phyloP scores from a whole-genome alignment of 2,888 invertebrate species.

The Limulus polyphemus region DNA sequence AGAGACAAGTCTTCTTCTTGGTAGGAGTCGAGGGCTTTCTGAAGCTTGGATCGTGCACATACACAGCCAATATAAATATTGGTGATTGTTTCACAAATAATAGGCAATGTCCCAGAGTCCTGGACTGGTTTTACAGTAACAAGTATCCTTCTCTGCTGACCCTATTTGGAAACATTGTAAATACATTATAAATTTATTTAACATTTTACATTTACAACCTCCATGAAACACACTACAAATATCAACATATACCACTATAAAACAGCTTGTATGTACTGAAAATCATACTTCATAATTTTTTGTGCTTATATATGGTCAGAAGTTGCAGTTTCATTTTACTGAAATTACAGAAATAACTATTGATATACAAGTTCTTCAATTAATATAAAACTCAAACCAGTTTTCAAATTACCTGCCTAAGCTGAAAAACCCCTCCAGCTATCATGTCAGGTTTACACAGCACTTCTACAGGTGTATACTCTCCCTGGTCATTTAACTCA shows the following conservation, averaged over 20 bases:
- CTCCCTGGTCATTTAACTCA: slow-evolving; percentile 81
- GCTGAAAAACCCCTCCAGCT: slow-evolving; percentile 86
- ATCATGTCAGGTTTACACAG: slow-evolving; percentile 44
- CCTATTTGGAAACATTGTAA: slow-evolving; percentile 36
- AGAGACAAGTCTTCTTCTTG: slow-evolving; percentile 89
- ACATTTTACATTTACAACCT: too few species aligned
- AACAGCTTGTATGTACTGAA: too few species aligned
- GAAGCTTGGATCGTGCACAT: slow-evolving; percentile 56
- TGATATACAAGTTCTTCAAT: too few species aligned
- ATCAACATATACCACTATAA: too few species aligned
- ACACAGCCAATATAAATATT: slow-evolving; percentile 84
- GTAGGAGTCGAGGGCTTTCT: slow-evolving; percentile 88
- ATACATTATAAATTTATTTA: too few species aligned
- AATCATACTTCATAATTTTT: too few species aligned
- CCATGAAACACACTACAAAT: too few species aligned
- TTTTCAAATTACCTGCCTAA: slow-evolving; percentile 44
- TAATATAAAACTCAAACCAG: too few species aligned
- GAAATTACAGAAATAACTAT: too few species aligned
- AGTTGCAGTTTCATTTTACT: too few species aligned
- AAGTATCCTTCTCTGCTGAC: slow-evolving; percentile 76
- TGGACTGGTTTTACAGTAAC: slow-evolving; percentile 79
- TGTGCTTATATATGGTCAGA: too few species aligned
- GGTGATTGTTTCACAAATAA: slow-evolving; percentile 84
- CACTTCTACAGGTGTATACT: slow-evolving; percentile 91
- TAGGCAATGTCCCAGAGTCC: slow-evolving; percentile 85